Percentiles rank a stretch among this genome's conserved stretches.
Evolutionary conservation across 2,797 vertebrate genomes (phyloP).

Genomic region (Cryptoprocta ferox): DNA sequence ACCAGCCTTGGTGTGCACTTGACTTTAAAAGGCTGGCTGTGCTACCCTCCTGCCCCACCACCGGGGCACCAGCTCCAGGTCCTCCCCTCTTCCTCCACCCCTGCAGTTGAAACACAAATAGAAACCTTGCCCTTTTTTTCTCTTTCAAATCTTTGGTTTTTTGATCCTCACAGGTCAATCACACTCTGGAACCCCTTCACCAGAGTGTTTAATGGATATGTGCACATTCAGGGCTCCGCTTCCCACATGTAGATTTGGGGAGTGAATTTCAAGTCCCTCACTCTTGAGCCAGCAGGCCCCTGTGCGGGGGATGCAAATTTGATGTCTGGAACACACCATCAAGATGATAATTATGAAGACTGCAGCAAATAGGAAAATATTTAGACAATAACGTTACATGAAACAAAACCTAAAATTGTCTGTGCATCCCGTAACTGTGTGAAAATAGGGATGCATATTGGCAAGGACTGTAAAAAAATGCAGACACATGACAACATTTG

Average conservation of each 20-base stretch:
- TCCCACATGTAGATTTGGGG: neutral
- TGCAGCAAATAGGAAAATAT: neutral
- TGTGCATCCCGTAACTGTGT: neutral
- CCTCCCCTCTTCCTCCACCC: neutral
- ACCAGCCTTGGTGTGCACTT: neutral
- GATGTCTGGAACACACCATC: neutral
- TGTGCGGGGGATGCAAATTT: neutral
- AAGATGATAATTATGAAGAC: neutral
- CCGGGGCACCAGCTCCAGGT: neutral
- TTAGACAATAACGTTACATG: neutral
- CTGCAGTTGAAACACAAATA: neutral
- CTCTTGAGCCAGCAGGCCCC: neutral
- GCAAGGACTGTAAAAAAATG: neutral
- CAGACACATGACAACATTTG: neutral
- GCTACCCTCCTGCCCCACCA: rapidly evolving
- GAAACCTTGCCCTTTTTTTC: neutral
- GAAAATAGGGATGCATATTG: neutral
- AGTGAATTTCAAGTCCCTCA: neutral
- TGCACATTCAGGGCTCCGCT: neutral
- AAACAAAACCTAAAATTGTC: neutral
- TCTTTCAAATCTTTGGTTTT: neutral
- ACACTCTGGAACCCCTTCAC: neutral
- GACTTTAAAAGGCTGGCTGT: neutral
- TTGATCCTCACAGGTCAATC: neutral
- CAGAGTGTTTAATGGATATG: rapidly evolving